phyloP scores from a whole-genome alignment of 2,113 vertebrate genomes.

The Paratilapia polleni region DNA sequence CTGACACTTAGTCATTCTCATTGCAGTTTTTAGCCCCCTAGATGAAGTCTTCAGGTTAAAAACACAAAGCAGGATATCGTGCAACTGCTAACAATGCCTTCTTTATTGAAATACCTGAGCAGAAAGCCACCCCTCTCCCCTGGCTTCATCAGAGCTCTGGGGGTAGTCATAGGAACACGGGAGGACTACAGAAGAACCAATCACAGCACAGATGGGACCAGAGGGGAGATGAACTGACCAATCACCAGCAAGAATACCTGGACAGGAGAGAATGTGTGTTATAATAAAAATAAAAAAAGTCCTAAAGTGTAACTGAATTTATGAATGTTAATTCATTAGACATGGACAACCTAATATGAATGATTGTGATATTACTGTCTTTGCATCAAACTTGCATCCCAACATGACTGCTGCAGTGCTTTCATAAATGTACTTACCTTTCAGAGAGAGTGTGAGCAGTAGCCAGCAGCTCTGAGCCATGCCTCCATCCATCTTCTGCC shows the following conservation, averaged over 20 bases:
- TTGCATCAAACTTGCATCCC: background rate
- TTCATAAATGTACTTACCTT: slow-evolving; percentile 36
- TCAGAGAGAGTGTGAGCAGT: slow-evolving; percentile 48
- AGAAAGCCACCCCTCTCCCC: slow-evolving; percentile 4
- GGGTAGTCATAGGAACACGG: slow-evolving; percentile 79
- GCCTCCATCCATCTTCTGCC: slow-evolving; percentile 1
- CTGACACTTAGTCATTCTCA: background rate
- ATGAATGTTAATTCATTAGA: too few species aligned
- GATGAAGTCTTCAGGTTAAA: background rate
- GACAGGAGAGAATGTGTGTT: background rate
- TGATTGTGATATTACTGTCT: background rate
- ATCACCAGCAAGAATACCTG: slow-evolving; percentile 63
- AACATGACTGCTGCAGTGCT: too few species aligned
- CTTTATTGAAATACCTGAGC: slow-evolving; percentile 59
- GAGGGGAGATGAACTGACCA: slow-evolving; percentile 67
- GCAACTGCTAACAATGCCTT: slow-evolving; percentile 24
- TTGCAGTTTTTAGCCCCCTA: background rate
- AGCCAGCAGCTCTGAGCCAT: slow-evolving; percentile 36
- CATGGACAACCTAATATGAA: too few species aligned
- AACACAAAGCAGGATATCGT: background rate
- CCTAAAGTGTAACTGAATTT: background rate
- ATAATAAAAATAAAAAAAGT: rapidly evolving
- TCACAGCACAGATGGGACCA: slow-evolving; percentile 60
- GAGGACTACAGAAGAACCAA: slow-evolving; percentile 70
- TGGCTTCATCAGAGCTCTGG: slow-evolving; percentile 31